phyloP scores from a whole-genome alignment of 2,113 vertebrate species.

The Bos indicus region DNA sequence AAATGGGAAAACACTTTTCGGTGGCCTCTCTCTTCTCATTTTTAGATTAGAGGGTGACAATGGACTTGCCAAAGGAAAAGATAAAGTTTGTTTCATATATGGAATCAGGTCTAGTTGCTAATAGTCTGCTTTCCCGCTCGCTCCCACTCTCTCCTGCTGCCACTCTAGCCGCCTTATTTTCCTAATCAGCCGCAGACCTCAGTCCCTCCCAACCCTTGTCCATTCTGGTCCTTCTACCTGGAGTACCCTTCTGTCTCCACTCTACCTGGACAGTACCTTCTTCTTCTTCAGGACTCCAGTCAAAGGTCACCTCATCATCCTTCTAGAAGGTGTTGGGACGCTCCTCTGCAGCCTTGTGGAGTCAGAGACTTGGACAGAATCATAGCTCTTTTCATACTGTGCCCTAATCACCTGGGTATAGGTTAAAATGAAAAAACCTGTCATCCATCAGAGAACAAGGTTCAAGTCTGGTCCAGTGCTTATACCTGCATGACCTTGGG shows the following conservation, averaged over 20 bases:
- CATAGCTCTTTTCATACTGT: neutral
- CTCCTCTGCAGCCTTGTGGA: neutral
- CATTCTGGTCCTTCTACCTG: neutral
- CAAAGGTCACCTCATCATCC: neutral
- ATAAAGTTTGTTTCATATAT: neutral
- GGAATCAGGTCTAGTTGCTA: neutral
- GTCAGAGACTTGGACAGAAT: neutral
- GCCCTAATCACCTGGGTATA: neutral
- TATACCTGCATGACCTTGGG: neutral
- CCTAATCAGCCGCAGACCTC: neutral
- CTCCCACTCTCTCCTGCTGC: neutral
- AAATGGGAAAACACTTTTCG: neutral
- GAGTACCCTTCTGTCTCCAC: neutral
- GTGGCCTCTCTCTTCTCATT: constrained; percentile 2
- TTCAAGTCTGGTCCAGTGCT: neutral
- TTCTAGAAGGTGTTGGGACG: neutral
- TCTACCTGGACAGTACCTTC: neutral
- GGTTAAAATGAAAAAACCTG: neutral
- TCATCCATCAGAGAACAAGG: neutral
- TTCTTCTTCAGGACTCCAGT: neutral
- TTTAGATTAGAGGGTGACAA: neutral
- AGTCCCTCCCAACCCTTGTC: neutral
- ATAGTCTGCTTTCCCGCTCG: too few relatives aligned
- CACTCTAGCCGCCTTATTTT: too few relatives aligned
- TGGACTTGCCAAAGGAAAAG: neutral